phyloP scores from a whole-genome alignment of 1,140 invertebrate species.

The Drosophila repleta region DNA sequence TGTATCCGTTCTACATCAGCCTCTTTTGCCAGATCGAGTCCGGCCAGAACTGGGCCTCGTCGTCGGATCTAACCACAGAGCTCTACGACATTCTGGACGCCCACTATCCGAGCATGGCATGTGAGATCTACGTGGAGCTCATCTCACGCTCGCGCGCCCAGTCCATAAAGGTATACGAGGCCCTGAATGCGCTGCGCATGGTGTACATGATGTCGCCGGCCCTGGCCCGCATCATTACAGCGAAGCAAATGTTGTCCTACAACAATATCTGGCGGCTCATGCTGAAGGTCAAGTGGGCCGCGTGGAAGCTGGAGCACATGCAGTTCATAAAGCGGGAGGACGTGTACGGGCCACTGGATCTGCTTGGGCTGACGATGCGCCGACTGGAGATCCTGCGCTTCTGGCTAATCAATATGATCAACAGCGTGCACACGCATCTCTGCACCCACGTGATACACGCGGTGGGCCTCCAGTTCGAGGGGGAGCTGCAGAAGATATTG shows the following conservation, averaged over 20 bases:
- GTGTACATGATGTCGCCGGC: conserved; percentile 51
- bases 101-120: conserved; percentile 39
- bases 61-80: conserved; percentile 49
- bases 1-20: conserved; percentile 62
- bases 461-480: conserved; percentile 58
- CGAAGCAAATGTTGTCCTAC: conserved; percentile 51
- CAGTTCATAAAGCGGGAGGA: conserved; percentile 47
- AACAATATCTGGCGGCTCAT: conserved; percentile 75
- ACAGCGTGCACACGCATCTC: conserved; percentile 70
- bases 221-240: conserved; percentile 55
- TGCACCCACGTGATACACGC: conserved; percentile 64
- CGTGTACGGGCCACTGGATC: conserved; percentile 54
- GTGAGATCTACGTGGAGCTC: conserved; percentile 46
- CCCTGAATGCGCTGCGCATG: conserved; percentile 62
- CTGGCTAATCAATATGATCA: conserved; percentile 72
- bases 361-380: conserved; percentile 67
- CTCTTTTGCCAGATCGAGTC: conserved; percentile 75
- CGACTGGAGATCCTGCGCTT: conserved; percentile 80
- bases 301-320: conserved; percentile 72
- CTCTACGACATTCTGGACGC: conserved; percentile 53
- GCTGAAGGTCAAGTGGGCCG: conserved; percentile 78
- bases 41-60: conserved; percentile 55
- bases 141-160: conserved; percentile 32
- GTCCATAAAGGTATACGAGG: conserved; percentile 61
- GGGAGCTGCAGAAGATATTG: conserved; percentile 34